Evolutionary conservation across 2,113 vertebrate genomes (phyloP), one percentile per base, ranked within the genome.

Genomic region (Camelus bactrianus): DNA sequence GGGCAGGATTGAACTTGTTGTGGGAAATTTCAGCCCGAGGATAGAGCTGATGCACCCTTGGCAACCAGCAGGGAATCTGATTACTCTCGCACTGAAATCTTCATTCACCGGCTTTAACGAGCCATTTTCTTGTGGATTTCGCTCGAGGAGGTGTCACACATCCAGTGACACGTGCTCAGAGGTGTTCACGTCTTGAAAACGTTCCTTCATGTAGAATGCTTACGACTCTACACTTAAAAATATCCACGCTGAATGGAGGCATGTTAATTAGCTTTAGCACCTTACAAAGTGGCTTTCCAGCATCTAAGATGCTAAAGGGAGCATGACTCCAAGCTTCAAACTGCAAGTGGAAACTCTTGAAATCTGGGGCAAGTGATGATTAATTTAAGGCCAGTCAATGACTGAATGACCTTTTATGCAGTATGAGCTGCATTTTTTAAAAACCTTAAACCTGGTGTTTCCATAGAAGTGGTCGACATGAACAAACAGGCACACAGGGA

Each of bases 201-300:
- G 16, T 70, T 70, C 30, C 56, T 87, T 77, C 64, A 38, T 0
- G 2, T 10, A 60, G 17, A 88, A 7, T 30, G 5, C 58, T 32
- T 42, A 22, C 0, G 7, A 84, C 38, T 72, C 32, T 56, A 28
- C 6, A 10, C 28, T 85, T 60, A 2, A 72, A 90, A 65, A 50
- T 35, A 72, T 9, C 50, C 35, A 8, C 0, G 0, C 38, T 84
- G 32, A 22, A 42, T 0, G 5, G 1, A 32, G 20, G 11, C 62
- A 60, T 60, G 35, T 52, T 90, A 42, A 80, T 92, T 58, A 80
- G 72, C 6, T 3, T 93, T n/a, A 81, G 20, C 4, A 6, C 35
- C 50, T 79, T 35, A 19, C 11, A 15, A 8, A 62, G 70, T 46
- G 54, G 19, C 58, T 80, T 56, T 70, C 46, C 52, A 84, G 58